Evolutionary conservation across 2,888 invertebrate species (phyloP).

Genomic region (Coelogynopora nodosa): DNA sequence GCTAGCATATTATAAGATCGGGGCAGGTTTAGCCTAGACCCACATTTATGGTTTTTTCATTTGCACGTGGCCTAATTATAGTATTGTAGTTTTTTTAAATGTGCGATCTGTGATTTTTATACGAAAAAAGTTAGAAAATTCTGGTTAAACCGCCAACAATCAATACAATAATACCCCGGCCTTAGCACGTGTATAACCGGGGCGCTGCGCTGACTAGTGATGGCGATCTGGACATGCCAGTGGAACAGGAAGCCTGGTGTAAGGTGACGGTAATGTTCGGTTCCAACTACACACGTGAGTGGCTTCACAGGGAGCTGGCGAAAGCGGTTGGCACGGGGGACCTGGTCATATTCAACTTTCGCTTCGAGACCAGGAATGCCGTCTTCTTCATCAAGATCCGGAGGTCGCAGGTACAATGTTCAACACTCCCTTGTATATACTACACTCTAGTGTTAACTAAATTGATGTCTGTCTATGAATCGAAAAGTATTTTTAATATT

Average conservation of each 20-base stretch:
- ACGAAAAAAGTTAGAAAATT: not conserved
- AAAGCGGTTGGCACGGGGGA: not conserved
- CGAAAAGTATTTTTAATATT: too few relatives aligned
- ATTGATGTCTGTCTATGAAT: too few relatives aligned
- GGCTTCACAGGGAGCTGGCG: not conserved
- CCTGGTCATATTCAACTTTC: not conserved
- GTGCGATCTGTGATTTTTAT: not conserved
- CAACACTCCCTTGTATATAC: too few relatives aligned
- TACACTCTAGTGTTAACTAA: too few relatives aligned
- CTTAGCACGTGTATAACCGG: not conserved
- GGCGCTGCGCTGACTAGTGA: not conserved
- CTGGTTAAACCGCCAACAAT: not conserved
- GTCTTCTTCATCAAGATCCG: not conserved
- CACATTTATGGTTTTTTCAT: too few relatives aligned
- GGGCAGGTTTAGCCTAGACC: too few relatives aligned
- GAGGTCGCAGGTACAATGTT: not conserved
- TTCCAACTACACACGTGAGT: not conserved
- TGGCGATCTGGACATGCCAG: not conserved
- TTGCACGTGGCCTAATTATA: too few relatives aligned
- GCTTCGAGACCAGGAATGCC: conserved; percentile 8
- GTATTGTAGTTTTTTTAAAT: not conserved
- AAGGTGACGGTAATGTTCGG: conserved; percentile 6
- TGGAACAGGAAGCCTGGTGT: not conserved
- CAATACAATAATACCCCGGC: not conserved
- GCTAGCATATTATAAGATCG: too few relatives aligned